Base-by-base conservation (phyloP, 2,888 invertebrate genomes). In the Malthinus flaveolus region DNA sequence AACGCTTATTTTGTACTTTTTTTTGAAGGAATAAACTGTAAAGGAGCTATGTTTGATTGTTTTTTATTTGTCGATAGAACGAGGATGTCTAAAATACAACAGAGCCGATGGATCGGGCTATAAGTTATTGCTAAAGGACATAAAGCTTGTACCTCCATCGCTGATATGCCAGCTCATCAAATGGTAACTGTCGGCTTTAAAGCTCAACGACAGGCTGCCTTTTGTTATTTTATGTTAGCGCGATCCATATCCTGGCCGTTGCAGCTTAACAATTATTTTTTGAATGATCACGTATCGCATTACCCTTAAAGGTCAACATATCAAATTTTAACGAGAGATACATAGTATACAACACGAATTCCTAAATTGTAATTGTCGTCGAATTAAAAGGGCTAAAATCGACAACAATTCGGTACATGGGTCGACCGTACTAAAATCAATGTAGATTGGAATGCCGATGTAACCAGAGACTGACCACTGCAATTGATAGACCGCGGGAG, bases 141-240 rank as follows among this genome's bases (percentile, higher is more conserved):
- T 62, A 66, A 63, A 65, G 49, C 50, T 23, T 34, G 57, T 54
- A 59, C 50, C 63, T 62, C 54, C 58, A 62, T 62, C 57, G 59
- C 56, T 54, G 62, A 65, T 64, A 66, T 63, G 66, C 62, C 61
- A 65, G 63, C 65, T 65, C 65, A 65, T 66, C 65, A 66, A 62
- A 65, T 50, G 49, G 60, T 63, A 61, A 64, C 66, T 59, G 59
- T 66, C 50, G 45, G 46, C 55, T 59, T 59, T 59, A 59, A 55
- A 55, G 50, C 42, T 42, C 39, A 51, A 51, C 51, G 54, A 53
- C 39, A 55, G 50, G 37, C 59, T 33, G 35, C 39, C 47, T 55
- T 66, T 66, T 66, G 64, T 65, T 65, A 57, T 59, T 63, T 65
- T 64, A 60, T 60, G 63, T 51, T 59, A 49, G 59, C 59, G 52